Conservation (phyloP, 2,797 vertebrate species). For the Lophius americanus region DNA sequence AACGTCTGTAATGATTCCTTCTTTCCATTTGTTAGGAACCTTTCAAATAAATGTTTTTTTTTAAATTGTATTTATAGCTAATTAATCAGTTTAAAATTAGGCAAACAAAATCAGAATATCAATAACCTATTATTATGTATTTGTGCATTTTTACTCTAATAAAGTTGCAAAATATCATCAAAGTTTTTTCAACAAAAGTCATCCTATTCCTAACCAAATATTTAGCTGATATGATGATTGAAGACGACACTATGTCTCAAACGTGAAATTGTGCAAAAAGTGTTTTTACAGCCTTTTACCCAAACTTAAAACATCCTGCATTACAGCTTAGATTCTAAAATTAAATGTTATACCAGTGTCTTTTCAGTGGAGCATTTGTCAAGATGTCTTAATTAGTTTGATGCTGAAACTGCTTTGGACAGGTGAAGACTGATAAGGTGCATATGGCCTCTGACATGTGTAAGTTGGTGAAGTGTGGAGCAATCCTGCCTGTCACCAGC, state of each 20-base stretch:
- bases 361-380: slow-evolving; percentile 40
- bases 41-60: too few species aligned
- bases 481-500: slow-evolving; percentile 74
- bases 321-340: slow-evolving; percentile 4
- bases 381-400: slow-evolving; percentile 58
- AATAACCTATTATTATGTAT: background rate
- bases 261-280: background rate
- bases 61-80: too few species aligned
- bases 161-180: slow-evolving; percentile 8
- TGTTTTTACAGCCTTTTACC: background rate
- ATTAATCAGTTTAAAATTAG: background rate
- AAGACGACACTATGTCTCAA: background rate
- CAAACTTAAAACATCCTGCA: slow-evolving; percentile 12
- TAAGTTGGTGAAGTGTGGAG: slow-evolving; percentile 71
- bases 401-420: slow-evolving; percentile 75
- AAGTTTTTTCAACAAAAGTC: background rate
- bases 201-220: background rate
- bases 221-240: background rate
- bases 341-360: slow-evolving; percentile 17
- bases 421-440: slow-evolving; percentile 81
- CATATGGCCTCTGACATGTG: slow-evolving; percentile 20
- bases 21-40: too few species aligned
- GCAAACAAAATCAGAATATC: background rate
- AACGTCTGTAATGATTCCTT: too few species aligned
- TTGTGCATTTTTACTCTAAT: background rate